Base-by-base conservation (phyloP, 2,888 invertebrate genomes). In the Dione vanillae region DNA sequence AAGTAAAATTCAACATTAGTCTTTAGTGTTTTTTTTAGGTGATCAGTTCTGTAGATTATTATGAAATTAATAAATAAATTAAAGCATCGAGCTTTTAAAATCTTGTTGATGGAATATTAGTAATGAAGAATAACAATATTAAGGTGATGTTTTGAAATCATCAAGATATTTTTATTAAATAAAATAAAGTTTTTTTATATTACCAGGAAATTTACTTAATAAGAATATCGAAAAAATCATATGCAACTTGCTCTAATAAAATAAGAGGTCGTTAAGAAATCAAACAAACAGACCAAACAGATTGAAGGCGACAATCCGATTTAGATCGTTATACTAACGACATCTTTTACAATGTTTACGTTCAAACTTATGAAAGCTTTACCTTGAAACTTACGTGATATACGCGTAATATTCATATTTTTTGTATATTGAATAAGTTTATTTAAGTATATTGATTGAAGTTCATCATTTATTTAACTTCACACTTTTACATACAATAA, bases 291-390 rank as follows among this genome's bases (percentile, higher is more conserved):
- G 27, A 72, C 67, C 74, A 69, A 74, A 27, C 5, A 74, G 78
- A 73, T 76, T 11, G 9, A 19, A 59, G 41, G 59, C 40, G 73
- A 68, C 70, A 73, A 75, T 76, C 71, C 74, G 75, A 77, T 76
- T 77, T 76, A 54, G 67, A 75, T 77, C 74, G 75, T 76, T 74
- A 77, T 56, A 74, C 65, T 73, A 70, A 73, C 47, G 58, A 49
- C 40, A 67, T n/a, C 7, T 45, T 14, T 35, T 20, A 58, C 40
- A 67, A 16, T 58, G n/a, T 67, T 58, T 67, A 47, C 47, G 19
- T 66, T 1, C 20, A 10, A 37, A 8, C 27, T 40, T 64, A 40
- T 64, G 14, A 58, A 20, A 19, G 12, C 16, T 47, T 14, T 37
- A 3, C 37, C 19, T 58, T 43, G 37, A 20, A 47, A 43, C 16